phyloP scores from a whole-genome alignment of 2,888 invertebrate genomes.

The Diadromus collaris region DNA sequence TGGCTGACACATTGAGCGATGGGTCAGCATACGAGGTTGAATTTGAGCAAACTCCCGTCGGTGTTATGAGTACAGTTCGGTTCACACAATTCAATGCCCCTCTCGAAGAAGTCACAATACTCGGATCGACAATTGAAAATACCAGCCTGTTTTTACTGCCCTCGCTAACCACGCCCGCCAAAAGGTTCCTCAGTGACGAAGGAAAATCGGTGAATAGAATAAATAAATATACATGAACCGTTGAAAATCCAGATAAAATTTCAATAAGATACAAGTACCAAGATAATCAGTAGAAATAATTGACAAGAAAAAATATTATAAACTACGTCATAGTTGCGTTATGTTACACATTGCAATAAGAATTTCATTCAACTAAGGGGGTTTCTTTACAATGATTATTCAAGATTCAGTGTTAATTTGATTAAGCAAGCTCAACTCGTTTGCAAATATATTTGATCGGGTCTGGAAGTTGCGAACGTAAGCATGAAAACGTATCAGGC shows the following conservation, averaged over 20 bases:
- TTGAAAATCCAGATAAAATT: too few species aligned
- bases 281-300: too few species aligned
- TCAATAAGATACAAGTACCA: too few species aligned
- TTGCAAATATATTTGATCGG: slow-evolving; percentile 2
- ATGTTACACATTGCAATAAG: background rate
- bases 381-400: background rate
- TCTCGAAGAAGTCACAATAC: background rate
- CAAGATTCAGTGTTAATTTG: background rate
- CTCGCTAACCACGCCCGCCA: background rate
- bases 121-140: background rate
- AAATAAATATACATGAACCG: too few species aligned
- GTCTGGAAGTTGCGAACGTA: background rate
- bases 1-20: too few species aligned
- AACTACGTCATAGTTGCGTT: background rate
- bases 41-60: background rate
- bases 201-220: too few species aligned
- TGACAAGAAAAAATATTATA: too few species aligned
- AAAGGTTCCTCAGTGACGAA: too few species aligned
- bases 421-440: background rate
- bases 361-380: background rate
- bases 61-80: background rate
- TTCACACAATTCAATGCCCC: background rate
- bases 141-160: background rate
- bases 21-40: too few species aligned
- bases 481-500: slow-evolving; percentile 1